phyloP scores from a whole-genome alignment of 1,140 invertebrate species.

The Brachystomella parvula region DNA sequence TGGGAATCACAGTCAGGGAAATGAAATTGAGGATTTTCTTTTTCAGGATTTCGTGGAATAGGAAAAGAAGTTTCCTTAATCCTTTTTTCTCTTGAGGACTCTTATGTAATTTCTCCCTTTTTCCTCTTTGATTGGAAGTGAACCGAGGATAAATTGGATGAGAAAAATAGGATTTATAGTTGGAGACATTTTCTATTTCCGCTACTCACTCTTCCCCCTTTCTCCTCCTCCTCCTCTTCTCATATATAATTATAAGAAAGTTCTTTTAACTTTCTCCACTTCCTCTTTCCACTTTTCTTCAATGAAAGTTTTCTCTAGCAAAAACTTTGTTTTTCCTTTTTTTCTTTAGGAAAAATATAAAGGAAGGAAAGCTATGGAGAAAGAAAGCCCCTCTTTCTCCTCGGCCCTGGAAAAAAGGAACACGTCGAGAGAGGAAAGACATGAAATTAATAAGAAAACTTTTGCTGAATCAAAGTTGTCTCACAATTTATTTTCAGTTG shows the following conservation, averaged over 20 bases:
- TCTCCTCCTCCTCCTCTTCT: neutral
- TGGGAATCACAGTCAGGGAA: no score
- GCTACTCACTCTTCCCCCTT: neutral
- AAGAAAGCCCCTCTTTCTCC: no score
- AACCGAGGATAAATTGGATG: conserved; percentile 7
- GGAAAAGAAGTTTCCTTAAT: conserved; percentile 9
- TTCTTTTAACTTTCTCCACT: conserved; percentile 11
- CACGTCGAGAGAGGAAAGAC: conserved; percentile 17
- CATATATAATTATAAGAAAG: no score
- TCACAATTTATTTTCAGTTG: conserved; percentile 15
- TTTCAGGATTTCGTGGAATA: no score
- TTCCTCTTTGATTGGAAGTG: conserved; percentile 14
- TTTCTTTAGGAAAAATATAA: neutral
- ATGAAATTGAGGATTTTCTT: no score
- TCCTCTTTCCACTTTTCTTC: no score
- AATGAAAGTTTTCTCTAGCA: neutral
- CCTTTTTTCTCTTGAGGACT: neutral
- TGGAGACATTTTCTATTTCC: neutral
- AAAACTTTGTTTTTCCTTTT: neutral
- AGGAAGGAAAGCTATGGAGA: conserved; percentile 16
- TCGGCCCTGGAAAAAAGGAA: no score
- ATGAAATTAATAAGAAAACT: conserved; percentile 34
- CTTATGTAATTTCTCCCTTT: conserved; percentile 13
- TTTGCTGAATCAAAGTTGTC: conserved; percentile 31
- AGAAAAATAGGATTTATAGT: neutral